phyloP scores from a whole-genome alignment of 2,888 invertebrate species.

The Campoletis raptor region DNA sequence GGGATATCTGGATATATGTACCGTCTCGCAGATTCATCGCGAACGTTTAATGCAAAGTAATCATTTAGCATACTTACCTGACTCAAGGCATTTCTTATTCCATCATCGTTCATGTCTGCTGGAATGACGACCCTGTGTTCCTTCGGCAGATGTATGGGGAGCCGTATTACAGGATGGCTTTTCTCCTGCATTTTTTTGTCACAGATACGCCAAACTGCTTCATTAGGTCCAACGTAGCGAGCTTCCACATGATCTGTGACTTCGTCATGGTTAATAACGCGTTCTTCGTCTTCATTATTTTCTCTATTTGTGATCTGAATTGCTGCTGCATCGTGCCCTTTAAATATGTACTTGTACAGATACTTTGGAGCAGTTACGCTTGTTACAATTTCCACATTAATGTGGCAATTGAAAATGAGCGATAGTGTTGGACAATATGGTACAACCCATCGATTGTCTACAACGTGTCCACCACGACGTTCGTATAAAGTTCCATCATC shows the following conservation, averaged over 20 bases:
- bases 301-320: too few species aligned
- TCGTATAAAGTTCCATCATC: too few species aligned
- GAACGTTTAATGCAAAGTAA: constrained; percentile 55
- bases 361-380: too few species aligned
- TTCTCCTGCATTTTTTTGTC: constrained; percentile 59
- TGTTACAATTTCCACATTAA: constrained; percentile 78
- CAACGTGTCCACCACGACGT: too few species aligned
- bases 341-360: too few species aligned
- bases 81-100: constrained; percentile 44
- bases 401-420: constrained; percentile 74
- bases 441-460: constrained; percentile 78
- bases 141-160: constrained; percentile 68
- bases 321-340: too few species aligned
- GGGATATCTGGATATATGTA: constrained; percentile 55
- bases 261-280: too few species aligned
- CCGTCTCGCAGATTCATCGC: constrained; percentile 40
- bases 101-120: constrained; percentile 36
- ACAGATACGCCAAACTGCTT: constrained; percentile 69
- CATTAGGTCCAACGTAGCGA: constrained; percentile 45
- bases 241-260: too few species aligned
- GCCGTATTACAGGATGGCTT: constrained; percentile 49
- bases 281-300: too few species aligned
- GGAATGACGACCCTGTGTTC: constrained; percentile 38
- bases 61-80: constrained; percentile 44
- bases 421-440: constrained; percentile 73